phyloP scores from a whole-genome alignment of 2,113 vertebrate genomes.

The Mugil cephalus region DNA sequence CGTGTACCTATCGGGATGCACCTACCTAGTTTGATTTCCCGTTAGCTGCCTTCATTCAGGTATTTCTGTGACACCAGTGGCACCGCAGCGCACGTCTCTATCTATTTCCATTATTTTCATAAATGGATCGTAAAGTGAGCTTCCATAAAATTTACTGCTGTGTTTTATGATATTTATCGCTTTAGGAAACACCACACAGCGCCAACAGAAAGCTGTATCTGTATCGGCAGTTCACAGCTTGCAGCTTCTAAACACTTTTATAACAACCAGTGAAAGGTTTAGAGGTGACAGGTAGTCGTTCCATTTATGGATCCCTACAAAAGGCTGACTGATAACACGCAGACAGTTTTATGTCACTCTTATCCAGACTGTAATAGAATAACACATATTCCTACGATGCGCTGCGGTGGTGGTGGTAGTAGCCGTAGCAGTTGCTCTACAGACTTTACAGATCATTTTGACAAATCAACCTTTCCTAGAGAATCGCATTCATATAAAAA shows the following conservation, averaged over 20 bases:
- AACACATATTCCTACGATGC: too few species aligned
- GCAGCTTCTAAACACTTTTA: conserved; percentile 13
- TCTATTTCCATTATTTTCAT: too few species aligned
- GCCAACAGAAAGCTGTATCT: neutral
- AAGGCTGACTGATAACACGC: conserved; percentile 5
- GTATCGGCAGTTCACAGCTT: neutral
- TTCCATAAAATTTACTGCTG: neutral
- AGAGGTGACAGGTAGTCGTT: conserved; percentile 1
- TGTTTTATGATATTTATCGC: neutral
- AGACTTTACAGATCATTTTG: too few species aligned
- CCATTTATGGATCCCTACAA: neutral
- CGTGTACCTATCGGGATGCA: too few species aligned
- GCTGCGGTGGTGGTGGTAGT: too few species aligned
- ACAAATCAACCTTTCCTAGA: too few species aligned
- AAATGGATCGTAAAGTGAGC: too few species aligned
- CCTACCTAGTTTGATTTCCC: neutral
- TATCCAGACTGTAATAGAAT: neutral
- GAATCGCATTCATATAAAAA: too few species aligned
- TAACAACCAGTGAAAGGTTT: conserved; percentile 5
- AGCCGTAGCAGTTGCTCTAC: too few species aligned
- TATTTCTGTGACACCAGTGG: neutral
- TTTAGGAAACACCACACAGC: neutral
- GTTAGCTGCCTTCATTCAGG: neutral
- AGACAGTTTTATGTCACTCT: neutral
- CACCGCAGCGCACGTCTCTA: too few species aligned